Evolutionary conservation across 2,797 vertebrate genomes (phyloP).

Genomic region (Loriculus beryllinus): DNA sequence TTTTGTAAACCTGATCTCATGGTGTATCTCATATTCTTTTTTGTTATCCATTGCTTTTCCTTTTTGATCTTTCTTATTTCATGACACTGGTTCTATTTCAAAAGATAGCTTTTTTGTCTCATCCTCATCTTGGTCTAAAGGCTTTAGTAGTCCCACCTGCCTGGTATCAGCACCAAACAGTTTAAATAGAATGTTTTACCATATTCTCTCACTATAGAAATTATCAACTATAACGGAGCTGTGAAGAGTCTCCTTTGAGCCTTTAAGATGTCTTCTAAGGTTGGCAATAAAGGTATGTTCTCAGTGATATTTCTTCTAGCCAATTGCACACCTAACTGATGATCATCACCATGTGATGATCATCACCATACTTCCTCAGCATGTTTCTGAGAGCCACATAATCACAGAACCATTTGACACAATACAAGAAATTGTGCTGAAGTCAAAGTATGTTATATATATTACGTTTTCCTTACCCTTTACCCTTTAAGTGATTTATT

Average conservation of each 20-base stretch:
- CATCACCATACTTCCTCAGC: neutral
- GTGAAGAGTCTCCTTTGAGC: neutral
- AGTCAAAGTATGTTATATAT: neutral
- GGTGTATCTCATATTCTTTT: neutral
- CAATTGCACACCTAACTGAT: neutral
- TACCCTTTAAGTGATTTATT: neutral
- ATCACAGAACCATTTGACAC: neutral
- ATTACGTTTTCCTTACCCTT: neutral
- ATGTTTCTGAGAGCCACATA: neutral
- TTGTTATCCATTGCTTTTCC: neutral
- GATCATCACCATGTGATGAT: neutral
- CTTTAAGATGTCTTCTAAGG: neutral
- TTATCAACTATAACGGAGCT: neutral
- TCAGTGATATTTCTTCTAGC: neutral
- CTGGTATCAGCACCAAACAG: neutral
- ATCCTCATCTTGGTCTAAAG: neutral
- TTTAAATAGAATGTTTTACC: neutral
- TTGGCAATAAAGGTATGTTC: neutral
- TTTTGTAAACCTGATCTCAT: neutral
- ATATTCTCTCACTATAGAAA: neutral
- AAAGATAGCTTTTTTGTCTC: neutral
- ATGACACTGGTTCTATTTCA: neutral
- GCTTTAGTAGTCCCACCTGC: neutral
- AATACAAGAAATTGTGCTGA: neutral
- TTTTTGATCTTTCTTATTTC: neutral